Percentiles rank a stretch among this genome's conserved stretches.
Conservation (phyloP, 2,113 vertebrate species). For the Physeter macrocephalus region DNA sequence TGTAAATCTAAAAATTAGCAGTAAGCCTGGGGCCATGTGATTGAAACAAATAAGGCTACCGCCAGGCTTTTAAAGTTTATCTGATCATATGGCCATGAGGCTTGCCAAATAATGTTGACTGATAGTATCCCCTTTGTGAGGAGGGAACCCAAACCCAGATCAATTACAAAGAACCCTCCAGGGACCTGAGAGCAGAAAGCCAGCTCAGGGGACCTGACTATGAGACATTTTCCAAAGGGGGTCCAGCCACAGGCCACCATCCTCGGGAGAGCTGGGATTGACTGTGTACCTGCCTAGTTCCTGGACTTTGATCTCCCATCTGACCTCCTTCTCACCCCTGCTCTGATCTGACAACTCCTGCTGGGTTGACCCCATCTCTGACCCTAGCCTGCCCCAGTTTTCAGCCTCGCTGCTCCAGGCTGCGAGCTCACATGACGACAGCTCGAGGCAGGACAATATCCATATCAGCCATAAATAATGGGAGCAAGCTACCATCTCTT, state of each 20-base stretch:
- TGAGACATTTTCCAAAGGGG: not conserved
- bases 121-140: not conserved
- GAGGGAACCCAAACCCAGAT: not conserved
- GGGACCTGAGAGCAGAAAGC: not conserved
- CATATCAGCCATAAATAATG: not conserved
- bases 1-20: not conserved
- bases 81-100: not conserved
- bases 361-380: conserved; percentile 69
- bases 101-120: not conserved
- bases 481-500: not conserved
- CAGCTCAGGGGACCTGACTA: not conserved
- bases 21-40: not conserved
- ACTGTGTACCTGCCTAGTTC: conserved; percentile 64
- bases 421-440: conserved; percentile 49
- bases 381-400: conserved; percentile 52
- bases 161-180: not conserved
- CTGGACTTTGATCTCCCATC: conserved; percentile 70
- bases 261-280: not conserved
- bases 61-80: not conserved
- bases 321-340: conserved; percentile 72
- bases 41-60: not conserved
- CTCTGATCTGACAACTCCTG: conserved; percentile 65
- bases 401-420: conserved; percentile 48
- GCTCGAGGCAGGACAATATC: conserved; percentile 30
- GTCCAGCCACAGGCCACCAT: not conserved